Percentiles rank a stretch among this genome's conserved stretches.
phyloP scores from a whole-genome alignment of 2,797 vertebrate species.

The Tokudaia muenninki region DNA sequence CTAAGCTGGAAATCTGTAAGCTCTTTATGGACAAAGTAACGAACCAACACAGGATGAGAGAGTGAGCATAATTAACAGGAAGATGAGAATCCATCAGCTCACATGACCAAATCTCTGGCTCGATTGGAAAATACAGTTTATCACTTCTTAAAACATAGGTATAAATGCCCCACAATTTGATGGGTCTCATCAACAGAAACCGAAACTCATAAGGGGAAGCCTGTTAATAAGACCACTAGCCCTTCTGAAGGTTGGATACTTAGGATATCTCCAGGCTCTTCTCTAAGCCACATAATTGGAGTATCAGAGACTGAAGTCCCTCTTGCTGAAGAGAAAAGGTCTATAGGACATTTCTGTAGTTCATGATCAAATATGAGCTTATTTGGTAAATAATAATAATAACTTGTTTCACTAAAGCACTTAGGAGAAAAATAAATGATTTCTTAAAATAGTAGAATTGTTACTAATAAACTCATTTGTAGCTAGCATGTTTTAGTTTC shows the following conservation, averaged over 20 bases:
- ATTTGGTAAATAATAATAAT: background rate
- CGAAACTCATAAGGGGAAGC: background rate
- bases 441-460: background rate
- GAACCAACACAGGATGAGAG: background rate
- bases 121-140: background rate
- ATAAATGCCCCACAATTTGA: background rate
- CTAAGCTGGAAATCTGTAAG: background rate
- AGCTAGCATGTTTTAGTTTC: background rate
- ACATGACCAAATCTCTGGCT: background rate
- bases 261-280: background rate
- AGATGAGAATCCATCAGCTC: background rate
- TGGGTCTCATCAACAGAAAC: background rate
- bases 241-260: background rate
- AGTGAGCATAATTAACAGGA: background rate
- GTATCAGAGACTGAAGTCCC: background rate
- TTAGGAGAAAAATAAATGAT: background rate
- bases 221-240: background rate
- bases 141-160: constrained; percentile 6
- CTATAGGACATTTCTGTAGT: background rate
- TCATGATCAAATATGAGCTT: background rate
- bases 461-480: background rate
- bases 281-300: background rate
- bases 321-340: background rate
- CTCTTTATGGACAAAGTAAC: background rate
- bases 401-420: background rate